Percentiles rank a stretch among this genome's conserved stretches.
Evolutionary conservation across 2,797 vertebrate species (phyloP).

Genomic region (Pipistrellus nathusii): DNA sequence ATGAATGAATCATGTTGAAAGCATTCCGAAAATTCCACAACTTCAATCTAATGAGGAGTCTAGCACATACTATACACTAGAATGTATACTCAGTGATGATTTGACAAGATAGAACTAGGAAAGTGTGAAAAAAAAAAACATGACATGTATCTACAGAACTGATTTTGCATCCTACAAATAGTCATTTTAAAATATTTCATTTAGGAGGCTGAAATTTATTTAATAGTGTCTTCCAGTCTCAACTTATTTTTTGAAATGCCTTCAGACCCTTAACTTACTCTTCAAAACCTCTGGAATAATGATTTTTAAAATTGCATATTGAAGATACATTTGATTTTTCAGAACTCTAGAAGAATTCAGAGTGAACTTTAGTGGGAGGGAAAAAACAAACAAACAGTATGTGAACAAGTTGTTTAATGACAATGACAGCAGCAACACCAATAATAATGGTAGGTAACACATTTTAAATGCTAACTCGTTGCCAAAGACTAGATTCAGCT

Average conservation of each 20-base stretch:
- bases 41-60: not conserved
- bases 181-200: conserved; percentile 24
- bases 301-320: not conserved
- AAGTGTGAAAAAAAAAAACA: conserved; percentile 20
- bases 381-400: not conserved
- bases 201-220: conserved; percentile 10
- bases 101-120: not conserved
- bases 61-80: not conserved
- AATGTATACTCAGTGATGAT: not conserved
- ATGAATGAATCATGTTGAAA: conserved; percentile 37
- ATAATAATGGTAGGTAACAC: not conserved
- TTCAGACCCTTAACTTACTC: conserved; percentile 35
- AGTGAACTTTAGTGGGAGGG: not conserved
- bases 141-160: conserved; percentile 3
- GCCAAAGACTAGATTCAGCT: not conserved
- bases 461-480: conserved; percentile 12
- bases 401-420: conserved; percentile 15
- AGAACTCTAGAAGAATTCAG: conserved; percentile 18
- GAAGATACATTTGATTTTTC: not conserved
- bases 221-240: not conserved
- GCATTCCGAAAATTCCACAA: not conserved
- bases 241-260: conserved; percentile 25
- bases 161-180: not conserved
- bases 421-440: not conserved
- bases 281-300: conserved; percentile 24